phyloP scores from a whole-genome alignment of 1,140 invertebrate species.

The Oedothorax gibbosus region DNA sequence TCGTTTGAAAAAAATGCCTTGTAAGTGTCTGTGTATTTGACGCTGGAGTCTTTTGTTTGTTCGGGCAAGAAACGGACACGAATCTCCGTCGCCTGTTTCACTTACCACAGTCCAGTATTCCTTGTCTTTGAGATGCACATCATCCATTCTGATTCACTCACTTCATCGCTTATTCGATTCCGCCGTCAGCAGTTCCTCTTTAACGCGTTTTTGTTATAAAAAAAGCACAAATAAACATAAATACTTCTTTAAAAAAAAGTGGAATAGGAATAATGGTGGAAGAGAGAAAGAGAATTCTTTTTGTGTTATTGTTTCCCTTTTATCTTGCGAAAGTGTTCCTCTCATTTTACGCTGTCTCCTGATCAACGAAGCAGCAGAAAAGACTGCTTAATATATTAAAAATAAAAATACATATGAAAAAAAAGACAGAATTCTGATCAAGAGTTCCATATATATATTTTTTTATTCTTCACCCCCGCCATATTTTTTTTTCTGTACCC shows the following conservation, averaged over 20 bases:
- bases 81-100: too few relatives aligned
- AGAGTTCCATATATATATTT: neutral
- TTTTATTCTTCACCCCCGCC: neutral
- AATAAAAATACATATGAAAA: conserved; percentile 49
- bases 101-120: too few relatives aligned
- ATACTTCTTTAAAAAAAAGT: conserved; percentile 39
- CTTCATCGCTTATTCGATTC: conserved; percentile 55
- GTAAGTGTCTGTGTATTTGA: too few relatives aligned
- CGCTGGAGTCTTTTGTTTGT: too few relatives aligned
- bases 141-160: conserved; percentile 49
- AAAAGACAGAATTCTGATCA: conserved; percentile 34
- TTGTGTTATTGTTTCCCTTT: neutral
- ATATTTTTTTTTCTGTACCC: neutral
- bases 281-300: conserved; percentile 8
- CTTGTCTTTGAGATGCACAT: conserved; percentile 12
- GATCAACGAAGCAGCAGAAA: conserved; percentile 51
- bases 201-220: conserved; percentile 41
- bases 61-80: too few relatives aligned
- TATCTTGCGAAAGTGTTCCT: conserved; percentile 40
- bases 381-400: conserved; percentile 59
- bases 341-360: conserved; percentile 52
- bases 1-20: too few relatives aligned
- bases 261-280: conserved; percentile 35
- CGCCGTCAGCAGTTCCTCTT: conserved; percentile 46
- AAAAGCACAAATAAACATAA: conserved; percentile 39